Evolutionary conservation across 2,797 vertebrate genomes (phyloP).

Genomic region (Morus bassanus): DNA sequence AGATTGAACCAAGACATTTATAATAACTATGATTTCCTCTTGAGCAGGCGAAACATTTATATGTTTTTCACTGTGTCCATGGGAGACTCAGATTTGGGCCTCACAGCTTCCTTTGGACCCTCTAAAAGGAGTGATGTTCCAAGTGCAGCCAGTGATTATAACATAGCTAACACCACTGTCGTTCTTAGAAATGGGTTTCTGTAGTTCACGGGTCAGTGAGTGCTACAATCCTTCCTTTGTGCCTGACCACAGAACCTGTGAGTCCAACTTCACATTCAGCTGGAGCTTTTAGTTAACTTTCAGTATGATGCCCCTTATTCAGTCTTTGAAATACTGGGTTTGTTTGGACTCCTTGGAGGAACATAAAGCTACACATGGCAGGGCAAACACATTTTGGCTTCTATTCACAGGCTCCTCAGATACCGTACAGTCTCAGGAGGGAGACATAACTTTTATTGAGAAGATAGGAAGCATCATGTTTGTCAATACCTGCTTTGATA

Average conservation of each 20-base stretch:
- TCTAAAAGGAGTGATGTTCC: background rate
- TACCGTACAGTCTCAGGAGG: background rate
- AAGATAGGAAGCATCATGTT: background rate
- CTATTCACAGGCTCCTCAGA: background rate
- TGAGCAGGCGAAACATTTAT: background rate
- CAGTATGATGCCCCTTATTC: background rate
- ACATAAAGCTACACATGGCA: background rate
- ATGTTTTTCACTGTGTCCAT: background rate
- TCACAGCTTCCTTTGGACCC: background rate
- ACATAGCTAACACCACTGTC: background rate
- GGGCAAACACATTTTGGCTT: background rate
- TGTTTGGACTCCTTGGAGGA: background rate
- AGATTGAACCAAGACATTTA: background rate
- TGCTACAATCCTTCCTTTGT: background rate
- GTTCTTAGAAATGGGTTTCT: background rate
- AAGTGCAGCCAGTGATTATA: background rate
- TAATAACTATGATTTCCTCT: background rate
- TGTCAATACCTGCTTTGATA: conserved; percentile 21
- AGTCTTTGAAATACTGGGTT: background rate
- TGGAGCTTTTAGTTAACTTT: background rate
- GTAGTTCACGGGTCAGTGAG: background rate
- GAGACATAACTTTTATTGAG: background rate
- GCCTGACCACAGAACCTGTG: background rate
- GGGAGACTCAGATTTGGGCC: background rate
- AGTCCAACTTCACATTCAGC: background rate